Evolutionary conservation across 2,113 vertebrate species (phyloP), one percentile per base, ranked within the genome.

Genomic region (Picathartes gymnocephalus): DNA sequence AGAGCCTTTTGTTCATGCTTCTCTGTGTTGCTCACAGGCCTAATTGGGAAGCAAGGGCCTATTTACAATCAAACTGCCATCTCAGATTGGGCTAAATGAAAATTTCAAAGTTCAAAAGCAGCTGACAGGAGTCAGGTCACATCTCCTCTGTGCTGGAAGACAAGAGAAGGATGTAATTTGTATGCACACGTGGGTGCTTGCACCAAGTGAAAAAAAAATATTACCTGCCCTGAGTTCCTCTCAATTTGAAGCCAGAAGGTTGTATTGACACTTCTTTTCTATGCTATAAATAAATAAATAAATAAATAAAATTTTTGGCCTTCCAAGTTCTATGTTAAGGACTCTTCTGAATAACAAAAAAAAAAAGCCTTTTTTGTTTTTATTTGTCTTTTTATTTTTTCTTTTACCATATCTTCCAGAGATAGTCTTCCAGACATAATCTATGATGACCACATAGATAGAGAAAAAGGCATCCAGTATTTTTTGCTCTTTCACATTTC

Each of bases 381-480:
- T 53, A 58, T 53, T 86, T 91, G 2, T 3, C 14, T 44, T 47
- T 68, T 3, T 39, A 37, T 8, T 56, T 72, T 22, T 37, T 5
- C 1, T 57, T 56, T 18, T 3, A 30, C 50, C 10, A 6, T 24
- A 2, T 25, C 11, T 66, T 65, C 23, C 30, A 40, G 40, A n/a
- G 11, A 19, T 18, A 54, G 9, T 25, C 10, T 81, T 81, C 35
- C 11, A 27, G 16, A 44, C 4, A 58, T n/a, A 80, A 30, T 5
- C 35, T 24, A 4, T 71, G 23, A 40, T 50, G 70, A 33, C 4
- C n/a, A 68, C 16, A 11, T 5, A 72, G 28, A 2, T 31, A 48
- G 25, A 51, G 9, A 33, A 50, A 44, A 45, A 48, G 5, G 0
- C 4, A 25, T 37, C 57, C 14, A 19, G 1, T 33, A 14, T 17